Percentiles rank a stretch among this genome's conserved stretches.
phyloP scores from a whole-genome alignment of 2,113 vertebrate genomes.

The Rattus norvegicus region DNA sequence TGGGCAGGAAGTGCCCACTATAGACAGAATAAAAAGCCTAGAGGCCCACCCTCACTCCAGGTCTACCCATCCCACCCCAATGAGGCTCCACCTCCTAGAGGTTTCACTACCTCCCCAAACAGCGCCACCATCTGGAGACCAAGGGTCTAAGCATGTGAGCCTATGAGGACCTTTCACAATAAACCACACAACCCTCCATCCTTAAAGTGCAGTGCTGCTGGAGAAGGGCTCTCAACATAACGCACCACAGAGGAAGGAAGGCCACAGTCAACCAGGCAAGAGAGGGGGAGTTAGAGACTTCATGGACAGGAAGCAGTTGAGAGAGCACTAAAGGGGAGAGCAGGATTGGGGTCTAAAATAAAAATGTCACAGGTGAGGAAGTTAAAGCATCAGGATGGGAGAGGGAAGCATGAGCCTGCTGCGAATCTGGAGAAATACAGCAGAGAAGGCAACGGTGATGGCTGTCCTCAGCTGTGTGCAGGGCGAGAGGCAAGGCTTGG shows the following conservation, averaged over 20 bases:
- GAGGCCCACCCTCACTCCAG: neutral
- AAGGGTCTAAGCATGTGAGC: neutral
- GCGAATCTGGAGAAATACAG: neutral
- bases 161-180: neutral
- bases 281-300: neutral
- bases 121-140: neutral
- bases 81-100: neutral
- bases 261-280: neutral
- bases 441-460: neutral
- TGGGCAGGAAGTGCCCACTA: no score
- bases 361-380: neutral
- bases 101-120: neutral
- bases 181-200: neutral
- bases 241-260: neutral
- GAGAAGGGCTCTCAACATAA: neutral
- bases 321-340: neutral
- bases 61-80: fast-evolving
- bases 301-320: neutral
- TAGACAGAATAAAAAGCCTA: neutral
- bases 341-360: neutral
- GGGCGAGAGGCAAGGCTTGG: neutral
- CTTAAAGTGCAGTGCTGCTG: neutral
- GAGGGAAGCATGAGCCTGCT: neutral
- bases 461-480: neutral
- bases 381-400: neutral